phyloP scores from a whole-genome alignment of 2,113 vertebrate genomes.

The Odobenus rosmarus region DNA sequence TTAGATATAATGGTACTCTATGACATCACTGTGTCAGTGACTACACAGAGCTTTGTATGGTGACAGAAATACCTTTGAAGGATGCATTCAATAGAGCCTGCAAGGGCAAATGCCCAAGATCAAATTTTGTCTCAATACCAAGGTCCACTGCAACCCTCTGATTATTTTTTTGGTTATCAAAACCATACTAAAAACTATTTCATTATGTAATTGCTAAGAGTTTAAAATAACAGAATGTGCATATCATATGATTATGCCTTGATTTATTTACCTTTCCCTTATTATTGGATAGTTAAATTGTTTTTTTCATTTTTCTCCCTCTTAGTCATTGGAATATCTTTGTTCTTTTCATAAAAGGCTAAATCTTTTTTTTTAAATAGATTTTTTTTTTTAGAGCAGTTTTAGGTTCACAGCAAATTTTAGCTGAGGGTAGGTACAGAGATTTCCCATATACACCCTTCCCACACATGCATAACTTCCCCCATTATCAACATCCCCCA shows the following conservation, averaged over 20 bases:
- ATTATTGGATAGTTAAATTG: background rate
- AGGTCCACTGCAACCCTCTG: background rate
- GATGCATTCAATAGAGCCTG: background rate
- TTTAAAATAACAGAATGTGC: background rate
- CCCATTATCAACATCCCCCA: background rate
- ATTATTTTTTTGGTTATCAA: slow-evolving; percentile 18
- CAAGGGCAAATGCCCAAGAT: background rate
- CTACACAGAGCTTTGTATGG: background rate
- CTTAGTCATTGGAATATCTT: background rate
- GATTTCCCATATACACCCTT: background rate
- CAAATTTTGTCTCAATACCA: slow-evolving; percentile 23
- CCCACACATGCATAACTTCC: background rate
- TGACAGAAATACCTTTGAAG: slow-evolving; percentile 12
- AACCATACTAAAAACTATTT: background rate
- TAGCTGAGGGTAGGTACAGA: background rate
- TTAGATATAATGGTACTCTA: background rate
- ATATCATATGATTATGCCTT: background rate
- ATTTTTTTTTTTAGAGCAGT: background rate
- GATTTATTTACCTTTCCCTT: slow-evolving; percentile 17
- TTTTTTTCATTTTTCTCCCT: background rate
- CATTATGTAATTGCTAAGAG: background rate
- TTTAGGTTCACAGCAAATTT: background rate
- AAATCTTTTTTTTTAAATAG: background rate
- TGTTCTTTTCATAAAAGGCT: slow-evolving; percentile 1
- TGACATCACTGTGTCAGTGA: background rate